These are phyloP conservation scores for Nicator chloris DNA, from an alignment of 2,113 vertebrate species.

Conservation along the genomic window DNA sequence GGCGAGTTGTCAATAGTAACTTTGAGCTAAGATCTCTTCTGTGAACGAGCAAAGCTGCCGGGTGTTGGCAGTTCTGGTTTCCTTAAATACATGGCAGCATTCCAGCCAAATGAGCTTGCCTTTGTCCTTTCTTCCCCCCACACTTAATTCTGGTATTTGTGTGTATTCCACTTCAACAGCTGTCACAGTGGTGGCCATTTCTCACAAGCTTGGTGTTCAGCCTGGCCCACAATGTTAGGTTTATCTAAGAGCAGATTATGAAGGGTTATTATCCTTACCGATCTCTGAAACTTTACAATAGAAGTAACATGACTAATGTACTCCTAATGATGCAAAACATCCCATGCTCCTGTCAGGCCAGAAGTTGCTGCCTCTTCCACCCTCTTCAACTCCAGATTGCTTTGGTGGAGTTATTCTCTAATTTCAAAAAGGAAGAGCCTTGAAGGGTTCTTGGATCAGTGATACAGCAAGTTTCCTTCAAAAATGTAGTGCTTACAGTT, in stretches of 20 bases:
- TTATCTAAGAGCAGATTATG: background rate
- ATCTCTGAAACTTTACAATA: background rate
- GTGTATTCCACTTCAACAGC: background rate
- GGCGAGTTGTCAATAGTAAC: background rate
- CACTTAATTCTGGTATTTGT: background rate
- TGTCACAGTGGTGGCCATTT: accelerated
- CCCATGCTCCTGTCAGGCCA: background rate
- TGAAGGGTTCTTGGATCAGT: background rate
- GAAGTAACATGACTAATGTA: background rate
- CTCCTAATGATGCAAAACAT: background rate
- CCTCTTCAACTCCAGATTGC: background rate
- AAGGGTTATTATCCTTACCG: background rate
- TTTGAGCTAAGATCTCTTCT: background rate
- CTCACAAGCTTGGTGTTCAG: background rate
- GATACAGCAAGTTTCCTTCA: background rate
- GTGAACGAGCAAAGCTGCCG: background rate
- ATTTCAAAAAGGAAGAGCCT: background rate
- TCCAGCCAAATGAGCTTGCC: background rate
- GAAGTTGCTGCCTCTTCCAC: background rate
- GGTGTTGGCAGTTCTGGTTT: background rate
- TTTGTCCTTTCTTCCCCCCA: background rate
- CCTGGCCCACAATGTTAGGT: background rate
- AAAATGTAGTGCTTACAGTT: background rate
- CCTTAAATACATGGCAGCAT: constrained; percentile 27
- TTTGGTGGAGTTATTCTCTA: background rate